A percentile compares a stretch with the other conserved stretches of the same genome.
Evolutionary conservation across 2,888 invertebrate genomes (phyloP).

Genomic region (Mythimna vitellina): DNA sequence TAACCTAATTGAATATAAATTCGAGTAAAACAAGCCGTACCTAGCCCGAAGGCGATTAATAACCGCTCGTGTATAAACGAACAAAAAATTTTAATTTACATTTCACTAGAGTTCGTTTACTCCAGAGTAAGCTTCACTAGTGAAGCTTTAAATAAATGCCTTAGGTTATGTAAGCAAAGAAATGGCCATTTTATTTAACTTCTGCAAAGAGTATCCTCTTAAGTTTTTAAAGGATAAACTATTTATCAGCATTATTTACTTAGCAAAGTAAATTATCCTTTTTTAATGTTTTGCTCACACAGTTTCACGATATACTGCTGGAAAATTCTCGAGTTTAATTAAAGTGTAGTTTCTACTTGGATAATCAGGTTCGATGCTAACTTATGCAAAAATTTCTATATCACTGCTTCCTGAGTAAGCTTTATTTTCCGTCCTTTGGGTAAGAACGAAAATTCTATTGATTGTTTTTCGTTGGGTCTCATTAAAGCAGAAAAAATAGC

Average conservation of each 20-base stretch:
- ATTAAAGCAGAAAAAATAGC: conserved; percentile 11
- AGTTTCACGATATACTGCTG: conserved; percentile 13
- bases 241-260: conserved; percentile 12
- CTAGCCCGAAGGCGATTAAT: conserved; percentile 15
- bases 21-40: background rate
- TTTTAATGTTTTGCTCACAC: conserved; percentile 9
- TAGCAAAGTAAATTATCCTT: background rate
- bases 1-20: conserved; percentile 11
- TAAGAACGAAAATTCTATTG: background rate
- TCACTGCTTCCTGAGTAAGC: background rate
- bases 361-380: conserved; percentile 2
- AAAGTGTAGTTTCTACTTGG: conserved; percentile 23
- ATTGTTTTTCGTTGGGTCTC: background rate
- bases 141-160: conserved; percentile 28
- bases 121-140: background rate
- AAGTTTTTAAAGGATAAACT: conserved; percentile 4
- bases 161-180: conserved; percentile 25
- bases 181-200: conserved; percentile 27
- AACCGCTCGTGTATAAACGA: conserved; percentile 5
- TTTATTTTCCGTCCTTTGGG: background rate
- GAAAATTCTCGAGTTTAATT: conserved; percentile 21
- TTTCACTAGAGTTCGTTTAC: conserved; percentile 8
- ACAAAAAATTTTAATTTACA: conserved; percentile 9
- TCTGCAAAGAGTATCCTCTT: conserved; percentile 17
- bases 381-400: background rate